Evolutionary conservation across 2,888 invertebrate species (phyloP), one percentile per base, ranked within the genome.

Genomic region (Carabus problematicus): DNA sequence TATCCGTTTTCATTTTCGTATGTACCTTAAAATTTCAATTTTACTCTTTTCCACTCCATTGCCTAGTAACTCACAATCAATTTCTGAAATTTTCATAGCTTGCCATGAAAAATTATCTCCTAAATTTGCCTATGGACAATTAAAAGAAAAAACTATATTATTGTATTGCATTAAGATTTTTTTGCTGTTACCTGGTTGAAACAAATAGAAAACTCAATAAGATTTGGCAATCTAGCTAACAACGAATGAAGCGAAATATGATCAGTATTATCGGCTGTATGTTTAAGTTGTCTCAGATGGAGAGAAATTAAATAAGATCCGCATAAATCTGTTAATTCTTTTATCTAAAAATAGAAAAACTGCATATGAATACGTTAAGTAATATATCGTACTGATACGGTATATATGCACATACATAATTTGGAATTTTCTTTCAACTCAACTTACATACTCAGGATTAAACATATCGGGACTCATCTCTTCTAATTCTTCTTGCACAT

Each of bases 101-200:
- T 77, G 74, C 79, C 79, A 80, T 1, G 76, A 74, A 72, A 80
- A 81, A 59, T 77, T 73, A 43, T 79, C 76, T 19, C 77, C 77
- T 7, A 77, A 74, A 70, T 80, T 79, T 14, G 74, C 75, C 78
- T 80, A 63, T 67, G 72, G 6, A 29, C 66, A 69, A 59, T 67
- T 56, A 45, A 47, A 18, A 16, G 11, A 29, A 39, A 11, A 18
- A 39, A 29, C 29, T 1, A 56, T 4, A 29, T 56, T n/a, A 39
- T 14, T 56, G 4, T 7, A 47, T 47, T 47, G 11, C n/a, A 7
- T 55, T 9, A 12, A 19, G 0, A n/a, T 56, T 29, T 29, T 16
- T 56, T 56, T 39, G 16, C 3, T 6, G 19, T 56, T 72, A 79
- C 79, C 77, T 80, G 78, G 74, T 79, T 79, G 71, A 78, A 80